Evolutionary conservation across 2,888 invertebrate species (phyloP).

Genomic region (Pheosia gnoma): DNA sequence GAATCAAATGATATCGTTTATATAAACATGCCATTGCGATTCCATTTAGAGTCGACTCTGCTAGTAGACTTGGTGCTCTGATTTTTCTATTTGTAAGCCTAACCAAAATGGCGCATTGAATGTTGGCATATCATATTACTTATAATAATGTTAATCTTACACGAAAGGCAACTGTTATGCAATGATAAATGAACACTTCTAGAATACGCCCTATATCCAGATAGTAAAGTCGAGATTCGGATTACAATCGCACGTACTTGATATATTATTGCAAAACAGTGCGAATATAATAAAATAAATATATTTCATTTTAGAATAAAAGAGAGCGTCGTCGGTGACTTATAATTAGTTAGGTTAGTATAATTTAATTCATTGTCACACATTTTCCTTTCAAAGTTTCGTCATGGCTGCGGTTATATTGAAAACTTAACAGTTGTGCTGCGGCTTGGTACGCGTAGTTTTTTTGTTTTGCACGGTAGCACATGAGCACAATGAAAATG

Average conservation of each 20-base stretch:
- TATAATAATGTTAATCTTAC: conserved; percentile 1
- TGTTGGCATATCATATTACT: background rate
- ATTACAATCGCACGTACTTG: background rate
- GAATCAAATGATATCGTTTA: no score
- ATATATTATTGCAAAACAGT: background rate
- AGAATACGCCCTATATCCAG: background rate
- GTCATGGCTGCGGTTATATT: no score
- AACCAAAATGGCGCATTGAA: background rate
- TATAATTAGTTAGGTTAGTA: background rate
- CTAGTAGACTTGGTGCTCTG: no score
- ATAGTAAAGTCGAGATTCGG: background rate
- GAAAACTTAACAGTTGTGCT: no score
- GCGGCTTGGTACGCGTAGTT: no score
- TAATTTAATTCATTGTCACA: background rate
- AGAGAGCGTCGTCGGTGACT: conserved; percentile 1
- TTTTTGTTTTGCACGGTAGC: no score
- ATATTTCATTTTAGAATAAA: background rate
- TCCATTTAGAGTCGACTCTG: no score
- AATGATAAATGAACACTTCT: background rate
- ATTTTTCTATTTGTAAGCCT: no score
- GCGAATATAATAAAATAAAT: background rate
- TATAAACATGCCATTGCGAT: no score
- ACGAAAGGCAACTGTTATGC: background rate
- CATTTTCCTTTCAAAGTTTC: background rate
- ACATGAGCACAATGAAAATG: no score